Base-by-base conservation (phyloP, 92 coral and sea anemone genomes). In the Umimayanthus chanpuru region DNA sequence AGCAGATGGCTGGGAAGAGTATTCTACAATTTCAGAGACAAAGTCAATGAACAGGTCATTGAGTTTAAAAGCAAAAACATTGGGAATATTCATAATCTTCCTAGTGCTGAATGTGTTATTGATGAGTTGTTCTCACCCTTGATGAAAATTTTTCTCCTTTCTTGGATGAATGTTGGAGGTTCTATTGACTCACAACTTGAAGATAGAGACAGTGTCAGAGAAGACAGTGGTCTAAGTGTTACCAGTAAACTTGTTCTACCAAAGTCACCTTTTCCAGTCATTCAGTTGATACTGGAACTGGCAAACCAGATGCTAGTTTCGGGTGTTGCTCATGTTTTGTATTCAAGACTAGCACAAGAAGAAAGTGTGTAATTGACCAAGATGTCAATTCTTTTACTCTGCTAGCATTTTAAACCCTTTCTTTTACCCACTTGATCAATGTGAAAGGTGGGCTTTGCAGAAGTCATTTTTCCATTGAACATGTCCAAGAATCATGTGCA, bases 241-340 rank as follows among this genome's bases (percentile, higher is more conserved):
- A 68, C 66, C 28, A 43, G 47, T 14, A 67, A 44, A 55, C 65
- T 85, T 38, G 77, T 79, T 26, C 72, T 72, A 82, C 76, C 78
- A 56, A 79, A 81, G 77, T 61, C 76, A 49, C 81, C 89, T 21
- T 94, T 88, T 83, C 94, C 96, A 44, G 71, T 90, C 23, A 88
- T 96, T 32, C 98, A 96, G 81, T 85, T 96, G 29, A 95, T 96
- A 21, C 73, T 96, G 32, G 98, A 96, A 86, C 90, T 96, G 16
- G 95, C 94, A 49, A 96, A 95, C 77, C 93, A 92, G 88, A 96
- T 92, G 49, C 93, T 96, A 26, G 93, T 96, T 26, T 96, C 98
- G 29, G 98, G 98, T 40, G 98, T 96, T 25, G 95, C 98, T 16
- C 98, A 96, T 88, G 98, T 96, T 21, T 73, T 96, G 89, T 96